Base-by-base conservation (phyloP, 2,113 vertebrate genomes). In the Cheirogaleus medius region DNA sequence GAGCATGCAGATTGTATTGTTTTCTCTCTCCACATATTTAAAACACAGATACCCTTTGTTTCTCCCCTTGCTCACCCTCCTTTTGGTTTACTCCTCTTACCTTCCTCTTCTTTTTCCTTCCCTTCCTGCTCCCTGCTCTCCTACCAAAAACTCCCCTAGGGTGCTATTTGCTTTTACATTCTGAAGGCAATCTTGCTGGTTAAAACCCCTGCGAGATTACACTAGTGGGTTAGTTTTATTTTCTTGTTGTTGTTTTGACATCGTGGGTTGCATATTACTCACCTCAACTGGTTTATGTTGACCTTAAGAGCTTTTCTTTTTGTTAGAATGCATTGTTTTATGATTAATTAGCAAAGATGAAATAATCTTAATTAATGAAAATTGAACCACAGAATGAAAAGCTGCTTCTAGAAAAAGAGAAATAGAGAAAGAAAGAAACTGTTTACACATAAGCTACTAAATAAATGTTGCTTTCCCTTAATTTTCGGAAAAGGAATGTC, bases 181-280 rank as follows among this genome's bases (percentile, higher is more conserved):
- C 83, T 80, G n/a, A 84, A 93, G 71, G 42, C 76, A 88, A 27
- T 82, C 78, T 83, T 86, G 63, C 34, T 6, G 6, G 73, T 37
- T 94, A 78, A 91, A 93, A 69, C 6, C 21, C 49, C 73, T 52
- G 8, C 1, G 56, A 73, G 95, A 81, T 89, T 76, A 37, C 39
- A 58, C 2, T 6, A 82, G 58, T 78, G 23, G 13, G 11, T 94
- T 89, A 93, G 49, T 34, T 84, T 94, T 96, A 87, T 86, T 92
- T 97, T 89, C 63, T 90, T 44, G 8, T 90, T 87, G 74, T 71
- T 90, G 27, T 64, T 91, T 93, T 69, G 84, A 90, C 44, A 80
- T 76, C 4, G 0, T 49, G 52, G 85, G 13, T 87, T 94, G 74
- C 14, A 37, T 80, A 58, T 77, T 91, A 58, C 77, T 86, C 14